Percentiles rank a stretch among this genome's conserved stretches.
phyloP scores from a whole-genome alignment of 2,797 vertebrate genomes.

The Arrhamphus sclerolepis region DNA sequence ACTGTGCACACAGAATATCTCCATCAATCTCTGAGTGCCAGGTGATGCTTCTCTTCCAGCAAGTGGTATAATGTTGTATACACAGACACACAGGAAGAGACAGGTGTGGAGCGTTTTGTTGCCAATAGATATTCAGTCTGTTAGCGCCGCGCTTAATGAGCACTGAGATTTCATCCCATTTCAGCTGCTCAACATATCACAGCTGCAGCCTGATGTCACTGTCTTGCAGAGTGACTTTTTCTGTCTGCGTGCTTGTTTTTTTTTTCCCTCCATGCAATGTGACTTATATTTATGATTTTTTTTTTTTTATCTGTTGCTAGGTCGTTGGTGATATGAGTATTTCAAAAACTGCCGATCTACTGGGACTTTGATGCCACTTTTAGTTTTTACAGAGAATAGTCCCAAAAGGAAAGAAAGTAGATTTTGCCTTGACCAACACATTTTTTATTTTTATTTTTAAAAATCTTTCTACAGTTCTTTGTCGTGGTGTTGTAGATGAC shows the following conservation, averaged over 20 bases:
- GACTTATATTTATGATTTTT: background rate
- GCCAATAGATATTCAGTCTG: conserved; percentile 33
- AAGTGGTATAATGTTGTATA: conserved; percentile 54
- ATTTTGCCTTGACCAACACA: too few species aligned
- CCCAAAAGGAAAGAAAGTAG: too few species aligned
- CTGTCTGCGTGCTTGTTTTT: conserved; percentile 7
- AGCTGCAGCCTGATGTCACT: conserved; percentile 53
- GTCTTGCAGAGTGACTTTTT: conserved; percentile 31
- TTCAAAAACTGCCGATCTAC: too few species aligned
- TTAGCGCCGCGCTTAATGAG: conserved; percentile 39
- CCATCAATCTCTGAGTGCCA: too few species aligned
- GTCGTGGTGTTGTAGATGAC: too few species aligned
- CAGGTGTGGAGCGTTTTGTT: conserved; percentile 43
- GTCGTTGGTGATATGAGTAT: too few species aligned
- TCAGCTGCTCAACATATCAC: conserved; percentile 1
- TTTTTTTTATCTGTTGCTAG: conserved; percentile 13
- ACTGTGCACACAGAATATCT: conserved; percentile 5
- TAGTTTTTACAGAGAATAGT: too few species aligned
- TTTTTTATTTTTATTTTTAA: too few species aligned
- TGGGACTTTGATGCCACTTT: too few species aligned
- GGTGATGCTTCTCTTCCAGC: conserved; percentile 39
- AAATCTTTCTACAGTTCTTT: too few species aligned
- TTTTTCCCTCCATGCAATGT: conserved; percentile 3
- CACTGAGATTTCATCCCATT: conserved; percentile 31
- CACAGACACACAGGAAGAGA: conserved; percentile 24